Conservation (phyloP, 2,888 invertebrate species). For the Sarcophaga carnaria region DNA sequence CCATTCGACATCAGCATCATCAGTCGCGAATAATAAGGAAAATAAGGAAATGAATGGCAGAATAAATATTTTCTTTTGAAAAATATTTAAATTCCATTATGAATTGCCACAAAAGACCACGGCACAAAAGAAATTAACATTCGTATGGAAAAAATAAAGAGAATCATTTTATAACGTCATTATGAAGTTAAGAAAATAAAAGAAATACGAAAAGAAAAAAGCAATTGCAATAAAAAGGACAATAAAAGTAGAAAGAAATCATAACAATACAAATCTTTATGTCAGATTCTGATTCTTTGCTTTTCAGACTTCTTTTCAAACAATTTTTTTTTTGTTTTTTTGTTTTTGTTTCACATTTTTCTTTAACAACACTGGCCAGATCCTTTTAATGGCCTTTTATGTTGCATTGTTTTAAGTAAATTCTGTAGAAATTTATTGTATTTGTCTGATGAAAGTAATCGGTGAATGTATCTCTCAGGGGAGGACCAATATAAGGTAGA, state of each 20-base stretch:
- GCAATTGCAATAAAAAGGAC: too few relatives aligned
- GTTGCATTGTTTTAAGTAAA: constrained; percentile 62
- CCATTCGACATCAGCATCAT: too few relatives aligned
- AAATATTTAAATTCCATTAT: constrained; percentile 54
- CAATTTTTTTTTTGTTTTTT: not conserved
- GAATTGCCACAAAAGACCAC: not conserved
- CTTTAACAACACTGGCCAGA: constrained; percentile 32
- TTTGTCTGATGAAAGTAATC: not conserved
- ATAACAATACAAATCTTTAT: constrained; percentile 38
- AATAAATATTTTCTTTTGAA: constrained; percentile 29
- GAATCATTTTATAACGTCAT: constrained; percentile 1
- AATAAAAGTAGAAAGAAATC: constrained; percentile 31
- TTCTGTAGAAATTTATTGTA: constrained; percentile 46
- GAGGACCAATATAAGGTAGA: too few relatives aligned
- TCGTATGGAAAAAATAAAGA: too few relatives aligned
- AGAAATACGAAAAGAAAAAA: not conserved
- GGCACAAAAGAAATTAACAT: too few relatives aligned
- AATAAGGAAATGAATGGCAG: not conserved
- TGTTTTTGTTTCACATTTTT: constrained; percentile 15
- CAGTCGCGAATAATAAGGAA: too few relatives aligned
- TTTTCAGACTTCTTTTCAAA: constrained; percentile 1
- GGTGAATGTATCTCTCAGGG: too few relatives aligned
- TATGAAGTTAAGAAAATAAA: constrained; percentile 49
- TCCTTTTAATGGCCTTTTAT: not conserved
- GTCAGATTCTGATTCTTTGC: constrained; percentile 50